Conservation (phyloP, 92 coral and sea anemone genomes). For the Epizoanthus stellaris region DNA sequence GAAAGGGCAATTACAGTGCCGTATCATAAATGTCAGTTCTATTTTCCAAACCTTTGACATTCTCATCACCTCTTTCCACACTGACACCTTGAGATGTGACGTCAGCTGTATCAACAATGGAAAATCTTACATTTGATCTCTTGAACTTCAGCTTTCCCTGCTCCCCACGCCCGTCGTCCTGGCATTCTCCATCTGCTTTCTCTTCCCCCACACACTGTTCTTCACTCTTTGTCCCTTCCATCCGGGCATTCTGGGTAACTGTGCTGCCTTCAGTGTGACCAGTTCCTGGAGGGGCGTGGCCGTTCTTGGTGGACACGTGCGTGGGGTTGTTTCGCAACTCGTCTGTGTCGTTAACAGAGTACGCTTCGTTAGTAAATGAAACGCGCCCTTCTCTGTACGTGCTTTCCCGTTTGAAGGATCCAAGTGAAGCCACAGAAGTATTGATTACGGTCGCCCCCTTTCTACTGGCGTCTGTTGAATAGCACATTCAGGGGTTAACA, state of each 20-base stretch:
- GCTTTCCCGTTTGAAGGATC: conserved; percentile 27
- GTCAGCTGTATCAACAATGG: not conserved
- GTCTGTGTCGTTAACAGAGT: conserved; percentile 50
- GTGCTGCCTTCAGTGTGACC: no score
- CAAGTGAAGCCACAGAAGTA: conserved; percentile 34
- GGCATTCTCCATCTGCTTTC: not conserved
- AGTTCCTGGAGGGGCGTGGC: not conserved
- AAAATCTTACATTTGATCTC: not conserved
- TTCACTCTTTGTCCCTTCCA: not conserved
- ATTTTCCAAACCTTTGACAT: not conserved
- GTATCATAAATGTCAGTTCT: not conserved
- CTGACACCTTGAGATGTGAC: not conserved
- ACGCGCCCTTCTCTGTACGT: not conserved
- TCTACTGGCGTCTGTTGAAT: conserved; percentile 38
- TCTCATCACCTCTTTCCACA: not conserved
- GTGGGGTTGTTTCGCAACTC: not conserved
- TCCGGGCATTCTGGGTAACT: not conserved
- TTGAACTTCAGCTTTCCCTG: not conserved
- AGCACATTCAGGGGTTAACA: not conserved
- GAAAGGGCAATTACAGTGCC: not conserved
- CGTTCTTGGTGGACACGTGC: not conserved
- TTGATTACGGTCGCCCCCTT: conserved; percentile 14
- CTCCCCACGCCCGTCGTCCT: not conserved
- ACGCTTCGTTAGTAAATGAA: conserved; percentile 37
- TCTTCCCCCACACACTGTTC: not conserved